Evolutionary conservation across 1,140 invertebrate species (phyloP), one percentile per base, ranked within the genome.

Genomic region (Thereuonema tuberculata): DNA sequence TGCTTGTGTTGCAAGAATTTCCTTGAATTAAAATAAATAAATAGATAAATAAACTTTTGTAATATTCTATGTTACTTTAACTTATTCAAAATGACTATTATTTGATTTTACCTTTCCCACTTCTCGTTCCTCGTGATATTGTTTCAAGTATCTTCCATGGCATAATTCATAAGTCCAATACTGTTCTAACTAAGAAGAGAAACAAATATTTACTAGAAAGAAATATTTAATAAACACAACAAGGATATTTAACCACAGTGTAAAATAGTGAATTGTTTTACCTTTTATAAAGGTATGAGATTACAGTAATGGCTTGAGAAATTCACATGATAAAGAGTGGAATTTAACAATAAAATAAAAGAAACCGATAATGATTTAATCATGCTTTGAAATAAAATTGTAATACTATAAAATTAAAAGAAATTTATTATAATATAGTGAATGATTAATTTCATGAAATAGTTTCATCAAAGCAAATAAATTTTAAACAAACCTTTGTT

Each of bases 91-190:
- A n/a, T n/a, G n/a, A n/a, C n/a, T n/a, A n/a, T n/a, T n/a, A n/a
- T n/a, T n/a, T n/a, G n/a, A n/a, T n/a, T n/a, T n/a, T n/a, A n/a
- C n/a, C 37, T 63, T 63, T 63, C 73, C 72, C 55, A 67, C 64
- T 73, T 95, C 92, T 63, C 89, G 80, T 67, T 93, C 89, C 74
- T 97, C 93, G 72, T 98, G 93, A 74, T 93, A 98, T 69, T 98
- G 95, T 14, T 87, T 77, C 1, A 98, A 81, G 72, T 86, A 84
- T 64, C 81, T 78, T 2, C 93, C 93, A 77, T 98, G 94, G 70
- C 95, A 98, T 12, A 98, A 77, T 75, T 98, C 93, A 76, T 98
- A 98, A 0, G 88, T 93, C 95, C 94, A 98, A 72, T 95, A 98
- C 46, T 85, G 84, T 72, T 98, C 94, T 58, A 97, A 76, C 82